A percentile compares a stretch with the other conserved stretches of the same genome.
These are phyloP conservation scores for Cyclina sinensis DNA, from an alignment of 1,140 invertebrate genomes.

Conservation along the genomic window DNA sequence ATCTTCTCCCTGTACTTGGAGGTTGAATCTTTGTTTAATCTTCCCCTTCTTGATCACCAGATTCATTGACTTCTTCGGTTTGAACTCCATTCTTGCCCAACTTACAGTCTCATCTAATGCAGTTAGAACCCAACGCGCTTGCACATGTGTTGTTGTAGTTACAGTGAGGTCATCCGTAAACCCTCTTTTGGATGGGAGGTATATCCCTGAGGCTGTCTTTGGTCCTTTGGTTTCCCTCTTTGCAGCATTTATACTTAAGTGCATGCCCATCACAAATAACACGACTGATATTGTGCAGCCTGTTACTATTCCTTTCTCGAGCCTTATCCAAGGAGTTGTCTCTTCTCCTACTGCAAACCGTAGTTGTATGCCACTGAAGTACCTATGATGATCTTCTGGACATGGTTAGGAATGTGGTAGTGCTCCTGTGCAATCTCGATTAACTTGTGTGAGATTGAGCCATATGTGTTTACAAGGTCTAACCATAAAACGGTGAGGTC, in stretches of 20 bases:
- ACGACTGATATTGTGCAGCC: neutral
- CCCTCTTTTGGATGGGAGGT: constrained; percentile 18
- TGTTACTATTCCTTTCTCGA: neutral
- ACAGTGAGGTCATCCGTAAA: constrained; percentile 62
- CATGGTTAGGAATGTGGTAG: too few species aligned
- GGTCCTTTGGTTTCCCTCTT: too few species aligned
- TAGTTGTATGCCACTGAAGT: too few species aligned
- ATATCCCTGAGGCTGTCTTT: neutral
- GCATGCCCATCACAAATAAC: neutral
- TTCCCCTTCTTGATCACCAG: constrained; percentile 50
- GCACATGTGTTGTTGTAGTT: constrained; percentile 45
- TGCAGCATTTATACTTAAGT: neutral
- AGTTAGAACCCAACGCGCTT: constrained; percentile 48
- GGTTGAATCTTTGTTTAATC: neutral
- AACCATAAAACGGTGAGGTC: constrained; percentile 16
- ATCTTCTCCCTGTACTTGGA: constrained; percentile 53
- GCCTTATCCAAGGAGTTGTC: too few species aligned
- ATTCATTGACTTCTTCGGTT: constrained; percentile 44
- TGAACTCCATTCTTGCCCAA: constrained; percentile 62
- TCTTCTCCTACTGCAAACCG: neutral
- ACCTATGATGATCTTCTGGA: too few species aligned
- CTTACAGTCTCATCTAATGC: constrained; percentile 48
- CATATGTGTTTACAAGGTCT: neutral
- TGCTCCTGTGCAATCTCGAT: too few species aligned
- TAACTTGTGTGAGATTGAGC: too few species aligned